Conservation (phyloP, 2,113 vertebrate species). For the Pelodiscus sinensis region DNA sequence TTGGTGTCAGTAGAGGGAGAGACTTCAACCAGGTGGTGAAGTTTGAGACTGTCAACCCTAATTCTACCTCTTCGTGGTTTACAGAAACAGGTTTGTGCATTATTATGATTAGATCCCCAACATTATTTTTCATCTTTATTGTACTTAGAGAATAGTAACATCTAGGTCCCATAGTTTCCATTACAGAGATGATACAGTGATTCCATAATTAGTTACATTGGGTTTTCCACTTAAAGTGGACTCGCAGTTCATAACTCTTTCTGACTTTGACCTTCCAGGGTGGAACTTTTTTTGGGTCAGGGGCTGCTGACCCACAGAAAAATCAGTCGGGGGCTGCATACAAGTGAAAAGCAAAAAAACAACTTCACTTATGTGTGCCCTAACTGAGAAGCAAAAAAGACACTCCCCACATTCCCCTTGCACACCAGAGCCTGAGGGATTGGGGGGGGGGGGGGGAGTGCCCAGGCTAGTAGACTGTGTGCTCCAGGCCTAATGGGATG, state of each 20-base stretch:
- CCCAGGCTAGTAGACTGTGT: too few relatives aligned
- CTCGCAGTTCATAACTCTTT: not conserved
- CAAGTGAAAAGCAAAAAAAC: too few relatives aligned
- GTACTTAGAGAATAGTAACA: not conserved
- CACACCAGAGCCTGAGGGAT: too few relatives aligned
- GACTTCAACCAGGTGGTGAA: conserved; percentile 95
- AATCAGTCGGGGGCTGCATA: too few relatives aligned
- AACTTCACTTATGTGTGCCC: too few relatives aligned
- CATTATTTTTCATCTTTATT: not conserved
- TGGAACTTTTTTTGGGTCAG: too few relatives aligned
- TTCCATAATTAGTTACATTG: not conserved
- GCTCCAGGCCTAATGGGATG: too few relatives aligned
- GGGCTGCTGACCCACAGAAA: too few relatives aligned
- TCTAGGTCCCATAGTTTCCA: not conserved
- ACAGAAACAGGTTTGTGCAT: conserved; percentile 90
- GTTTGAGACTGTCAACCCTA: conserved; percentile 97
- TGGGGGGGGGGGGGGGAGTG: too few relatives aligned
- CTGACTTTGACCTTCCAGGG: not conserved
- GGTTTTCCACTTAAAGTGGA: not conserved
- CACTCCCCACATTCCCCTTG: too few relatives aligned
- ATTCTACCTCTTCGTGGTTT: conserved; percentile 94
- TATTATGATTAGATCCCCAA: conserved; percentile 10
- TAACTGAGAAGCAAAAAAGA: too few relatives aligned
- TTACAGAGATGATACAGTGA: not conserved
- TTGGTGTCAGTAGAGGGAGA: conserved; percentile 93